Base-by-base conservation (phyloP, 2,113 vertebrate genomes). In the Irena cyanogastra region DNA sequence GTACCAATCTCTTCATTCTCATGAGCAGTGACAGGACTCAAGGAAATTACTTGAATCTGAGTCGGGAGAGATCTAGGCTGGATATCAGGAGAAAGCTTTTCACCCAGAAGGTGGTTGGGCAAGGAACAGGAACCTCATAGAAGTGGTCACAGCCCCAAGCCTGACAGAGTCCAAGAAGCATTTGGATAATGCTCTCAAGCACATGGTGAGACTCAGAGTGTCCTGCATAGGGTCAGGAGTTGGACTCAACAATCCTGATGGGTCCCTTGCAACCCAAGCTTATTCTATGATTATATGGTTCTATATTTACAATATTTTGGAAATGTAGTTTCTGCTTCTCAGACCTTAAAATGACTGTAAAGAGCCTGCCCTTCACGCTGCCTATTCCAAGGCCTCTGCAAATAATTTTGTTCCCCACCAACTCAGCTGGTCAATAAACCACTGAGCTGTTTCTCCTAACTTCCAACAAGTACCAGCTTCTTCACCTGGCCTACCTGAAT, bases 401-500 rank as follows among this genome's bases (percentile, higher is more conserved):
- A 87, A 66, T 1, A 45, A 68, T 52, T 47, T 50, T 66, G 6
- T 4, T 61, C 17, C n/a, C 45, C 14, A 20, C 5, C 2, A 2
- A 11, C 14, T 83, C 47, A 61, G 27, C 8, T 47, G 65, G 64
- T 35, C 23, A 49, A 78, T 3, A 7, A 54, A 84, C 19, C n/a
- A 52, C 44, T 33, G 57, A 66, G 31, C 19, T 72, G 22, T 57
- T 69, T 75, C 54, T 72, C 39, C 47, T 16, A 30, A 70, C 39
- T 75, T 53, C 30, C 42, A 65, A 61, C 44, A 94, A 70, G 6
- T 23, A n/a, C 6, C 3, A 2, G 6, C 26, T 50, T 35, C 12
- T 35, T 27, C 70, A 28, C 1, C 0, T 2, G 21, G 50, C 98
- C 97, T 96, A 99, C 99, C 99, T 99, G 98, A 95, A 99, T 99